Evolutionary conservation across 2,797 vertebrate genomes (phyloP).

Genomic region (Clamator glandarius): DNA sequence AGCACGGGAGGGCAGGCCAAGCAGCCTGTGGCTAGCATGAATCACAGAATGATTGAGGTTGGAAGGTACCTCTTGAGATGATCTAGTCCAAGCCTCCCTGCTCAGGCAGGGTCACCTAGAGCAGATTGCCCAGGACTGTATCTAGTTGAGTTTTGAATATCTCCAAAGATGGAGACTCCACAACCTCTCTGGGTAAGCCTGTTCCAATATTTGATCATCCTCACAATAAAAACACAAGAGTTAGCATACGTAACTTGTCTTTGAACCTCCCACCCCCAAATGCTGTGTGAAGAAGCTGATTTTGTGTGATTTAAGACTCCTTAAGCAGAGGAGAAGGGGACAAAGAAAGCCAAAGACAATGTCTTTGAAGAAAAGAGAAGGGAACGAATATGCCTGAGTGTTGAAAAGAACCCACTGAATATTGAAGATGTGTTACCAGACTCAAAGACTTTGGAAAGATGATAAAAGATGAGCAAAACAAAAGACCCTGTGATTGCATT

Average conservation of each 20-base stretch:
- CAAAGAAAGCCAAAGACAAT: neutral
- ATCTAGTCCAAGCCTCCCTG: neutral
- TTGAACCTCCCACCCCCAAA: neutral
- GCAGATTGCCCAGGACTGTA: neutral
- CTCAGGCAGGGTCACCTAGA: neutral
- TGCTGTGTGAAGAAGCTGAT: neutral
- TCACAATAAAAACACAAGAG: neutral
- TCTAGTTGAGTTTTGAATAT: neutral
- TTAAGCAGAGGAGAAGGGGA: neutral
- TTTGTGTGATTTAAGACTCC: conserved; percentile 52
- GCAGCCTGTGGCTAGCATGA: neutral
- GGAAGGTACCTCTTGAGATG: conserved; percentile 20
- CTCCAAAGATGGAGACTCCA: conserved; percentile 12
- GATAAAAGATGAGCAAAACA: neutral
- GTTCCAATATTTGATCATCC: neutral
- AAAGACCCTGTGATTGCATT: neutral
- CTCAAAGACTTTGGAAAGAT: neutral
- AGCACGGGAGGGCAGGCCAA: conserved; percentile 16
- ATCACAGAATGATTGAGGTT: conserved; percentile 37
- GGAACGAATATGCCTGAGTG: neutral
- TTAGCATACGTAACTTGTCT: conserved; percentile 3
- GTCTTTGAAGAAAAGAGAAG: conserved; percentile 7
- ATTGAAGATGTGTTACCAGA: neutral
- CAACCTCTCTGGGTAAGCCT: conserved; percentile 24
- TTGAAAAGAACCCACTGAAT: neutral